Evolutionary conservation across 2,113 vertebrate genomes (phyloP).

Genomic region (Calidris pygmaea): DNA sequence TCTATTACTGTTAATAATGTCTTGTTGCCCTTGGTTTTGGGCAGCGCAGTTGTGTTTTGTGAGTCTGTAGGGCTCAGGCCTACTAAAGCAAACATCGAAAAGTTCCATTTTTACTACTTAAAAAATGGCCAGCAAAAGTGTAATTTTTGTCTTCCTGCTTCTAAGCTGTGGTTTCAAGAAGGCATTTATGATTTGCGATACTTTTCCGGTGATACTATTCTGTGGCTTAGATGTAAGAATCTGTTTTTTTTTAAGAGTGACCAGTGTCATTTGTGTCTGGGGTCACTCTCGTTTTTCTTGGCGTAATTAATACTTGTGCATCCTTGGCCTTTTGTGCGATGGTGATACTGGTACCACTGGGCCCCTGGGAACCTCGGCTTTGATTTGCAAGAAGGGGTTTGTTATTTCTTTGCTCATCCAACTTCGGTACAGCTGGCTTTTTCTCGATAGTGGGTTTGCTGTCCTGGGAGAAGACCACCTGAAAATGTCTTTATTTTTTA

Average conservation of each 20-base stretch:
- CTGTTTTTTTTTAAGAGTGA: not conserved
- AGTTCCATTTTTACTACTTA: not conserved
- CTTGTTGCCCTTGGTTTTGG: not conserved
- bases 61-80: not conserved
- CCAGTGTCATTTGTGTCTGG: not conserved
- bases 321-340: not conserved
- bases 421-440: not conserved
- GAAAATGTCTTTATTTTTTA: not conserved
- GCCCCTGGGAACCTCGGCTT: not conserved
- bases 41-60: too few relatives aligned
- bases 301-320: accelerated
- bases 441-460: not conserved
- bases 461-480: not conserved
- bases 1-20: not conserved
- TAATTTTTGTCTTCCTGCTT: not conserved
- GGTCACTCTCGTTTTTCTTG: not conserved
- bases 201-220: not conserved
- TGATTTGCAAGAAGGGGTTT: not conserved
- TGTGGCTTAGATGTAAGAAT: not conserved
- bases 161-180: not conserved
- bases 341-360: not conserved
- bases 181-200: not conserved
- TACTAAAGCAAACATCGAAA: not conserved
- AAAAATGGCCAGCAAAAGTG: not conserved
- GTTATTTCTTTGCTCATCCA: not conserved